Evolutionary conservation across 2,888 invertebrate genomes (phyloP).

Genomic region (Macrosiphum euphorbiae): DNA sequence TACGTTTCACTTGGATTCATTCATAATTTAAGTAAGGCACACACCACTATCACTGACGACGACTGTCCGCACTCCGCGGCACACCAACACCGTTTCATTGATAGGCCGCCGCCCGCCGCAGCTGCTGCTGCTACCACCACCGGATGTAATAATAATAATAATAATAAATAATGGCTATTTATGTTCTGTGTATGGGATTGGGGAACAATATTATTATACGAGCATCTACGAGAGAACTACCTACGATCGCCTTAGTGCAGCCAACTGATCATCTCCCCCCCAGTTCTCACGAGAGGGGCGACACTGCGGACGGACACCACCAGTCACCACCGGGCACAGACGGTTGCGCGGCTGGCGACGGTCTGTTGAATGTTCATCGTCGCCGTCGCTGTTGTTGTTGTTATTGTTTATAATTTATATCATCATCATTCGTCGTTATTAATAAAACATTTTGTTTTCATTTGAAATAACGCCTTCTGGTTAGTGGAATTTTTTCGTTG

Average conservation of each 20-base stretch:
- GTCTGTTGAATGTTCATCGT: not conserved
- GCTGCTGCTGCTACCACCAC: not conserved
- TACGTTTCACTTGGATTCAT: conserved; percentile 18
- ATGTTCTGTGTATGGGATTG: not conserved
- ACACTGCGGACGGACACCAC: conserved; percentile 12
- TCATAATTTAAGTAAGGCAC: not conserved
- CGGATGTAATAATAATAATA: conserved; percentile 27
- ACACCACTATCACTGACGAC: conserved; percentile 26
- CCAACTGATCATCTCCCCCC: conserved; percentile 23
- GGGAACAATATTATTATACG: not conserved
- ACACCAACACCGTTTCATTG: conserved; percentile 8
- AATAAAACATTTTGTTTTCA: not conserved
- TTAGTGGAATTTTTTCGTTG: not conserved
- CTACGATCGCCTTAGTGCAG: conserved; percentile 28
- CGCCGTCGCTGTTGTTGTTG: not conserved
- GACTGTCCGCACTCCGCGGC: not conserved
- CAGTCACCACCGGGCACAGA: too few species aligned
- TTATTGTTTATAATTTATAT: not conserved
- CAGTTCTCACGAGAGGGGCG: not conserved
- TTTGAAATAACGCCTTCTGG: not conserved
- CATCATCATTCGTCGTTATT: too few species aligned
- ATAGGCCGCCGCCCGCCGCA: not conserved
- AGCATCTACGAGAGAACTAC: not conserved
- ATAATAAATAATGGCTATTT: conserved; percentile 12
- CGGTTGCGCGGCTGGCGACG: not conserved